Evolutionary conservation across 2,113 vertebrate genomes (phyloP), one percentile per base, ranked within the genome.

Genomic region (Corythaixoides concolor): DNA sequence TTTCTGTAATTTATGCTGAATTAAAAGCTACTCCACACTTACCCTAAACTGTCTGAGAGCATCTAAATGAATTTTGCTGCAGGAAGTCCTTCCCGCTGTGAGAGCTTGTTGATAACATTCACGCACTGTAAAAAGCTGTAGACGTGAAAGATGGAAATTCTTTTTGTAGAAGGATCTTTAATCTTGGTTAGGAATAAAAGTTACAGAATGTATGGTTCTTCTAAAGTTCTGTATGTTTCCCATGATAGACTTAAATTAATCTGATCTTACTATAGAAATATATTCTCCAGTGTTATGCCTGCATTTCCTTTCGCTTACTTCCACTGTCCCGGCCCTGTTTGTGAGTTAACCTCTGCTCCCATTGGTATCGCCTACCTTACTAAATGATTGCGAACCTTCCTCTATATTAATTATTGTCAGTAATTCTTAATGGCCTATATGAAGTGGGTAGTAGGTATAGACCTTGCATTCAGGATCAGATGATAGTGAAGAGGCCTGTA

Each of bases 361-460:
- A 0, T 4, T 18, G 79, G 6, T 52, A 30, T 14, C 1, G 1
- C 12, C 3, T 2, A 47, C 60, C 47, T 88, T 0, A 1, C 43
- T 79, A n/a, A 58, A 12, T 41, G 82, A 28, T 15, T 59, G 56
- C 58, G 75, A 68, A 52, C 35, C n/a, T 45, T 47, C 33, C 50
- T 30, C 45, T 12, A 6, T 43, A 4, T 47, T 8, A 2, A n/a
- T 43, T 45, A 20, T 4, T 37, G 43, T 27, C 62, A n/a, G 6
- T 33, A 37, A 2, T 11, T 66, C 17, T 55, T 59, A 19, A 4
- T 28, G 60, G 56, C 52, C 15, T 62, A 12, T 66, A 37, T 56
- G 91, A 16, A 28, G 9, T 2, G 10, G 47, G 45, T 60, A n/a
- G 68, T 1, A 19, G 78, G 66, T 30, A 3, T 27, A 85, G 79